A percentile compares a stretch with the other conserved stretches of the same genome.
Conservation (phyloP, 2,113 vertebrate species). For the Phalacrocorax aristotelis region DNA sequence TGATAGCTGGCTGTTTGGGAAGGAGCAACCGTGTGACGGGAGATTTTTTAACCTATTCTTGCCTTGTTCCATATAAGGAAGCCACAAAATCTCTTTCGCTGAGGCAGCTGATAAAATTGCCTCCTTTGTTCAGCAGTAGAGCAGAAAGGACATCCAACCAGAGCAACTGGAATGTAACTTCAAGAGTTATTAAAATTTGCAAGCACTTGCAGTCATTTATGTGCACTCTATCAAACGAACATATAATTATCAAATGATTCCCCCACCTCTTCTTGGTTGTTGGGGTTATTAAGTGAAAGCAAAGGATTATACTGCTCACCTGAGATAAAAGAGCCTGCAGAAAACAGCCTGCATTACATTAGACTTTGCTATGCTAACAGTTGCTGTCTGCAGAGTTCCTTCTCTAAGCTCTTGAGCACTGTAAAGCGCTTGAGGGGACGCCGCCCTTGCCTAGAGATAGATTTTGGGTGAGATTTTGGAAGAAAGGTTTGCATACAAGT, state of each 20-base stretch:
- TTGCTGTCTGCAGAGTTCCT: not conserved
- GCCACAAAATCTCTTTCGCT: not conserved
- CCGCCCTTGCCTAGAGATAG: not conserved
- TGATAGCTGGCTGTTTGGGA: not conserved
- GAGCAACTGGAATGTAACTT: not conserved
- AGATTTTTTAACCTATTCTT: not conserved
- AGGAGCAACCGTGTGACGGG: not conserved
- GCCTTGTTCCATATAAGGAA: not conserved
- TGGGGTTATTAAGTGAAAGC: not conserved
- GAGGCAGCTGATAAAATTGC: not conserved
- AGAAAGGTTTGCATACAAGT: conserved; percentile 2
- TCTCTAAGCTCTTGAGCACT: not conserved
- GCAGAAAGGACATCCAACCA: not conserved
- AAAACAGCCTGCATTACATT: not conserved
- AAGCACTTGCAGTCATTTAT: not conserved
- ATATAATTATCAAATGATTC: not conserved
- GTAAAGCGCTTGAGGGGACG: not conserved
- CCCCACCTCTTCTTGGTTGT: not conserved
- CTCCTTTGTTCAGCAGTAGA: not conserved
- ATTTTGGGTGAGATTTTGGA: conserved; percentile 33
- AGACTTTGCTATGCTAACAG: not conserved
- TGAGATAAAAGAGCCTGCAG: not conserved
- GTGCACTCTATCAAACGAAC: not conserved
- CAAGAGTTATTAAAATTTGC: not conserved
- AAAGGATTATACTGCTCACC: not conserved